These are phyloP conservation scores for Brassicogethes aeneus DNA, from an alignment of 2,888 invertebrate species.

Conservation along the genomic window DNA sequence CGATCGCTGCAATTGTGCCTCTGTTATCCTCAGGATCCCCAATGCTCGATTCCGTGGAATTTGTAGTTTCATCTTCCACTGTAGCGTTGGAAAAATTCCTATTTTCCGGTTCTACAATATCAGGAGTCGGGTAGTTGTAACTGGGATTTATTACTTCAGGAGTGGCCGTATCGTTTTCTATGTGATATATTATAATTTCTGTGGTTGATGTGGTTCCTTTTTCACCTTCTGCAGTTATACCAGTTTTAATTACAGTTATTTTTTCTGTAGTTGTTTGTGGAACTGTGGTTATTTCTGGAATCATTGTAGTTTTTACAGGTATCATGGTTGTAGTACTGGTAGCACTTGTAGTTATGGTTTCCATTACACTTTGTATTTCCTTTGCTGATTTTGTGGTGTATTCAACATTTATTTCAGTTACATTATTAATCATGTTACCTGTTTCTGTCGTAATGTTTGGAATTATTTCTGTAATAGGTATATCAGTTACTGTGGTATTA, in stretches of 20 bases:
- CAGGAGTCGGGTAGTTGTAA: slow-evolving; percentile 28
- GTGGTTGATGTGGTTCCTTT: slow-evolving; percentile 8
- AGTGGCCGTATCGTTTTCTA: slow-evolving; percentile 26
- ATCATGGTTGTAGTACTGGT: too few species aligned
- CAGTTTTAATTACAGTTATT: slow-evolving; percentile 7
- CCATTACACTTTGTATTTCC: too few species aligned
- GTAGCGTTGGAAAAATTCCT: slow-evolving; percentile 15
- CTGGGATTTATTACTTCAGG: slow-evolving; percentile 29
- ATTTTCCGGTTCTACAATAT: slow-evolving; percentile 11
- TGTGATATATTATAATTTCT: slow-evolving; percentile 17
- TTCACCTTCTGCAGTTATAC: slow-evolving; percentile 11
- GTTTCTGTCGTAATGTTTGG: slow-evolving; percentile 7
- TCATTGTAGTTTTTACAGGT: not conserved
- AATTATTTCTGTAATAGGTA: slow-evolving; percentile 6
- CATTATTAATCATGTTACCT: too few species aligned
- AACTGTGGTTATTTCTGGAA: slow-evolving; percentile 6
- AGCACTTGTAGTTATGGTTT: too few species aligned
- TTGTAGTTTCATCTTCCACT: slow-evolving; percentile 27
- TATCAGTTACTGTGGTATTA: slow-evolving; percentile 4
- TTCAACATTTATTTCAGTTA: too few species aligned
- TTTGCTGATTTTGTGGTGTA: too few species aligned
- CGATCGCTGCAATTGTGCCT: slow-evolving; percentile 71
- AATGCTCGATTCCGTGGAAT: slow-evolving; percentile 34
- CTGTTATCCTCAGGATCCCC: slow-evolving; percentile 42
- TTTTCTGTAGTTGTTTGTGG: slow-evolving; percentile 7